A percentile compares a stretch with the other conserved stretches of the same genome.
phyloP scores from a whole-genome alignment of 2,113 vertebrate genomes.

The Cygnus atratus region DNA sequence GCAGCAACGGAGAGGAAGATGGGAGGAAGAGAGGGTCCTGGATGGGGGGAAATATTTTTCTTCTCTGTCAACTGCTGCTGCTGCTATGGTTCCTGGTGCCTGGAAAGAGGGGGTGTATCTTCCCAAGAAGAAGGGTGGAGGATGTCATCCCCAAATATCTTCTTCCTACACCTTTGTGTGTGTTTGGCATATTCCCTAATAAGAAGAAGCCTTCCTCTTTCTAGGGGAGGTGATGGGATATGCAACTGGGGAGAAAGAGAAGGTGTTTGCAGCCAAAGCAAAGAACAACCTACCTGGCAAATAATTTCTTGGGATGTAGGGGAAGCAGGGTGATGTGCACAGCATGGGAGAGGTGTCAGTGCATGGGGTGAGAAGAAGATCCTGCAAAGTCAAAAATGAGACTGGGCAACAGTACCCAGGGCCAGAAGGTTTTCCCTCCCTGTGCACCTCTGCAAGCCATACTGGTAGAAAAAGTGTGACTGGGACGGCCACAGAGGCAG shows the following conservation, averaged over 20 bases:
- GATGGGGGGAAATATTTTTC: not conserved
- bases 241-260: not conserved
- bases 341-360: accelerated
- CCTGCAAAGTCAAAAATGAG: not conserved
- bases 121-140: not conserved
- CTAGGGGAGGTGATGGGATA: not conserved
- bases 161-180: accelerated
- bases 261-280: not conserved
- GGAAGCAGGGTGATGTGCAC: not conserved
- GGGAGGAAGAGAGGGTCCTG: not conserved
- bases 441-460: not conserved
- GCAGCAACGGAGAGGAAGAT: not conserved
- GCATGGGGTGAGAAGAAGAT: not conserved
- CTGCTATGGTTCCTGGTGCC: accelerated
- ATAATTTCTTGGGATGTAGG: not conserved
- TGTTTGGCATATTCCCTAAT: accelerated
- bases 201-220: not conserved
- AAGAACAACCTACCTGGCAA: not conserved
- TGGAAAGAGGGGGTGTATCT: not conserved
- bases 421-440: too few species aligned
- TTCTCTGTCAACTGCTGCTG: not conserved
- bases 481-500: not conserved
- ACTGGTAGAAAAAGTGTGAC: not conserved
- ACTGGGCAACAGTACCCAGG: accelerated
- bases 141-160: not conserved